phyloP scores from a whole-genome alignment of 64 coral and sea anemone genomes.

The Pocillopora damicornis region DNA sequence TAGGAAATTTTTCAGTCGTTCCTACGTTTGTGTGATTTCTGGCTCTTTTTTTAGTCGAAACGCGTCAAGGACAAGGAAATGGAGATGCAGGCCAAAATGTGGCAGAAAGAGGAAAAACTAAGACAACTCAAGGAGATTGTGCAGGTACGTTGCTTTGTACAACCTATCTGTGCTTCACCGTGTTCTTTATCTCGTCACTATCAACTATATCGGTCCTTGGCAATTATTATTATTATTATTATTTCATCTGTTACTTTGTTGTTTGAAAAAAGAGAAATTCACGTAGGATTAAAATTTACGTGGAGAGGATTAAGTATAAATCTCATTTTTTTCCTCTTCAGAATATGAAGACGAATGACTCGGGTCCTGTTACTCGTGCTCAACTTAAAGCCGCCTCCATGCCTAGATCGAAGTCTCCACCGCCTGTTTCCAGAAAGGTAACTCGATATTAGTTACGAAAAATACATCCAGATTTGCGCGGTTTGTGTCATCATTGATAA shows the following conservation, averaged over 20 bases:
- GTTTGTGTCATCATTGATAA: no score
- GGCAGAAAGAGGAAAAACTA: constrained; percentile 92
- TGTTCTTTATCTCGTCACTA: background rate
- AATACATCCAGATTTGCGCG: no score
- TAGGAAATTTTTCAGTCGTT: background rate
- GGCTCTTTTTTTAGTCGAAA: constrained; percentile 65
- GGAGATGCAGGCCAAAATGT: constrained; percentile 92
- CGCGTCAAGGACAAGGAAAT: constrained; percentile 96
- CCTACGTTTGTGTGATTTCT: background rate
- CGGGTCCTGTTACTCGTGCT: constrained; percentile 48
- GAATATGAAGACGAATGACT: constrained; percentile 64
- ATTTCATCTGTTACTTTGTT: no score
- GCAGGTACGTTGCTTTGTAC: constrained; percentile 42
- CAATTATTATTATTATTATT: no score
- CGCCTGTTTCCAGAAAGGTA: constrained; percentile 94
- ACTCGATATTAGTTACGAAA: background rate
- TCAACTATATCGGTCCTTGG: no score
- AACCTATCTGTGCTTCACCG: background rate
- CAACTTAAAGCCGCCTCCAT: constrained; percentile 47
- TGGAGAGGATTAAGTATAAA: background rate
- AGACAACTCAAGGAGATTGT: constrained; percentile 97
- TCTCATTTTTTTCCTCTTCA: constrained; percentile 20
- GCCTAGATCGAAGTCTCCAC: constrained; percentile 83
- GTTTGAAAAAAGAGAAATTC: no score
- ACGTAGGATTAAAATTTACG: no score